Conservation (phyloP, 2,888 invertebrate species). For the Cotesia congregata region DNA sequence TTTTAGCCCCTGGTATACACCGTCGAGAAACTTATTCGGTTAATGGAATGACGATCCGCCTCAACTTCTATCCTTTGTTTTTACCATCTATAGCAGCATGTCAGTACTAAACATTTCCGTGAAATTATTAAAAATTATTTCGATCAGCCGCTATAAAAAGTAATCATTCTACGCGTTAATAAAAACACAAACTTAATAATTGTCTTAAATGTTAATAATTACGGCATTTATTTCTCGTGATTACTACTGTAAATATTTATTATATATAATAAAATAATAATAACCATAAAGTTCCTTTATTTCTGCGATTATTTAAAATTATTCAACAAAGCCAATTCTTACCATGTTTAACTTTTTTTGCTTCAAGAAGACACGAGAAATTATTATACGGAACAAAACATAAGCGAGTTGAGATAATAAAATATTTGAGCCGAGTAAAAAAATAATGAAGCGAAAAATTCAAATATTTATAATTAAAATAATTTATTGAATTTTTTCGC, state of each 20-base stretch:
- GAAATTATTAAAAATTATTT: conserved; percentile 41
- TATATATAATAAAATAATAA: background rate
- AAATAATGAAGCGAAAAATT: no score
- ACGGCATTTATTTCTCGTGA: background rate
- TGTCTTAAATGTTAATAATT: background rate
- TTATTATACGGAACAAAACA: background rate
- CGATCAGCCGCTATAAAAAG: background rate
- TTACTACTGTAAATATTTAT: background rate
- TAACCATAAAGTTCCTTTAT: background rate
- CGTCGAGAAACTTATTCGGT: conserved; percentile 52
- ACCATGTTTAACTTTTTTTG: background rate
- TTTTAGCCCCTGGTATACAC: conserved; percentile 38
- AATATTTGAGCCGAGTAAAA: no score
- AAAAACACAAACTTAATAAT: background rate
- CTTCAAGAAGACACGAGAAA: background rate
- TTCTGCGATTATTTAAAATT: background rate
- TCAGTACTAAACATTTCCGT: conserved; percentile 22
- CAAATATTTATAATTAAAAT: no score
- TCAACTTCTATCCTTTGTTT: background rate
- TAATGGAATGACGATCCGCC: conserved; percentile 48
- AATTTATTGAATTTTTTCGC: no score
- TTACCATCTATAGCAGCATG: conserved; percentile 3
- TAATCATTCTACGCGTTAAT: background rate
- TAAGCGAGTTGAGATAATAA: no score
- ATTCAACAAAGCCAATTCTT: background rate